Evolutionary conservation across 2,113 vertebrate genomes (phyloP), one percentile per base, ranked within the genome.

Genomic region (Thamnophis sirtalis): DNA sequence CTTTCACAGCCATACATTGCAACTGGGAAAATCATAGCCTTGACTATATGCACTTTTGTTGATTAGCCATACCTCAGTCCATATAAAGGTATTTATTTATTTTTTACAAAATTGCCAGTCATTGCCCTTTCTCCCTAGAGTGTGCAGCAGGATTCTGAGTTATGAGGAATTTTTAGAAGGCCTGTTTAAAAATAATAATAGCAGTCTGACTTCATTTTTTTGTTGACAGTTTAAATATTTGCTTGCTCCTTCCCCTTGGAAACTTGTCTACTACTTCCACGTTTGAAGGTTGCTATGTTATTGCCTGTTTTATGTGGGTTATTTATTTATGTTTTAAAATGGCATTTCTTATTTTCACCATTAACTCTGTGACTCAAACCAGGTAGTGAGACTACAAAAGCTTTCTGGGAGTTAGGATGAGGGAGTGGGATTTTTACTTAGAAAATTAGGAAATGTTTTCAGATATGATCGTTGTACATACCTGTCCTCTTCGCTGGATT

Each of bases 231-330:
- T 89, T 85, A 73, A 38, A 68, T 89, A 54, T 89, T 89, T 51
- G 48, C 48, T 84, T 85, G 43, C 22, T 89, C n/a, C 58, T 60
- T 24, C n/a, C 22, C 73, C 55, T 51, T 73, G 68, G 48, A 92
- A 89, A 51, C 43, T 58, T 49, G 56, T 89, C 87, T 84, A 55
- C 58, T 84, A 17, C 53, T 89, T 38, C 50, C 48, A 85, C 19
- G 10, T 48, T 88, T 55, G 50, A 73, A 68, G 43, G 91, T 91
- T 91, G 86, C 91, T 89, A 85, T 21, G 73, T 73, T 89, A 84
- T 89, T 89, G 43, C 43, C 54, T 87, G 49, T 88, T 91, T 86
- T 88, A 48, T 11, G 48, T 80, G 68, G 50, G 55, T 17, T 88
- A 48, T 43, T 43, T 43, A 43, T 43, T 51, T 60, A 19, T 54